Conservation (phyloP, 1,140 invertebrate species). For the Drosophila ficusphila region DNA sequence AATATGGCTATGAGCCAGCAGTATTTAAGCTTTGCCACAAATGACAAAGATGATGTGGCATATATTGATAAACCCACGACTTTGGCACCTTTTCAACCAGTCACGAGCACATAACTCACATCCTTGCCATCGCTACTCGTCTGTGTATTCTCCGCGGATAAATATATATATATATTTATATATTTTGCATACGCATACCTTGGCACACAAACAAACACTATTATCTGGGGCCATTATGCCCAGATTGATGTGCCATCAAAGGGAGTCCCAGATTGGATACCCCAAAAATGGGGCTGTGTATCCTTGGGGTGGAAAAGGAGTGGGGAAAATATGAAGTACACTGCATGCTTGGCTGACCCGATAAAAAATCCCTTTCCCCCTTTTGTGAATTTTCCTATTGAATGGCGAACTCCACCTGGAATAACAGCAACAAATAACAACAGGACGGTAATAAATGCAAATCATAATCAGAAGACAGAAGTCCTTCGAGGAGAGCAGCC, state of each 20-base stretch:
- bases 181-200: slow-evolving; percentile 66
- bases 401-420: slow-evolving; percentile 54
- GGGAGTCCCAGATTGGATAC: slow-evolving; percentile 29
- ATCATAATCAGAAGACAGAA: slow-evolving; percentile 51
- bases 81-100: not conserved
- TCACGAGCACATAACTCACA: not conserved
- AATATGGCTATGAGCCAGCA: not conserved
- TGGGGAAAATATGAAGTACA: not conserved
- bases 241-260: slow-evolving; percentile 71
- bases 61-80: not conserved
- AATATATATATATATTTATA: slow-evolving; percentile 41
- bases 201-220: slow-evolving; percentile 76
- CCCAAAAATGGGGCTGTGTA: slow-evolving; percentile 3
- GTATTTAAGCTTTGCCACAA: not conserved
- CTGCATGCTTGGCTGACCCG: slow-evolving; percentile 65
- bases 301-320: not conserved
- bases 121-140: not conserved
- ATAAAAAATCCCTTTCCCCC: slow-evolving; percentile 37
- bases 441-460: slow-evolving; percentile 54
- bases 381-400: slow-evolving; percentile 1
- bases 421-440: slow-evolving; percentile 39
- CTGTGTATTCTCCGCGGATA: slow-evolving; percentile 38
- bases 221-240: slow-evolving; percentile 71
- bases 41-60: not conserved
- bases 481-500: not conserved